A percentile compares a stretch with the other conserved stretches of the same genome.
phyloP scores from a whole-genome alignment of 2,797 vertebrate species.

The Gallinago solitaria region DNA sequence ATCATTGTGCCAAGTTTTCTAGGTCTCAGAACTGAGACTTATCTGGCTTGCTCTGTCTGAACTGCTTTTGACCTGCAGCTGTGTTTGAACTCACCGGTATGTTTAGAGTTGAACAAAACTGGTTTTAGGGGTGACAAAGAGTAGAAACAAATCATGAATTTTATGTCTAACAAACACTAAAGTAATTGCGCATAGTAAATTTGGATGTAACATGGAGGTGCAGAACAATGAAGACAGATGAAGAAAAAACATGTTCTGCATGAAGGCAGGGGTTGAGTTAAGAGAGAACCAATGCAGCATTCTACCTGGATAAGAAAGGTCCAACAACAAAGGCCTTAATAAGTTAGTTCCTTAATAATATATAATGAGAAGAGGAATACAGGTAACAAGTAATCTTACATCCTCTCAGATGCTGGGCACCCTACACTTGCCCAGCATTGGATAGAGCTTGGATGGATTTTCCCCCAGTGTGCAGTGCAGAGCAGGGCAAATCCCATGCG shows the following conservation, averaged over 20 bases:
- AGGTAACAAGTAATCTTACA: neutral
- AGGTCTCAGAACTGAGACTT: neutral
- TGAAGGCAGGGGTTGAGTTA: neutral
- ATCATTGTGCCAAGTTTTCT: neutral
- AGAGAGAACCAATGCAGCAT: fast-evolving
- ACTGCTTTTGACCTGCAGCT: neutral
- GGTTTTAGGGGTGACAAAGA: neutral
- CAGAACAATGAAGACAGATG: neutral
- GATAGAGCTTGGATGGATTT: neutral
- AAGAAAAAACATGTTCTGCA: neutral
- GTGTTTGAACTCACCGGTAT: neutral
- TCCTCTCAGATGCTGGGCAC: neutral
- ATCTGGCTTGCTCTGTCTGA: neutral
- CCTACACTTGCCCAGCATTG: neutral
- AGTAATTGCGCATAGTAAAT: neutral
- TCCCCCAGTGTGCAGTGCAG: fast-evolving
- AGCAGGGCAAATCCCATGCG: neutral
- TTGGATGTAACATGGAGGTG: fast-evolving
- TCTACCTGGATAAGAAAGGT: neutral
- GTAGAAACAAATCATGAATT: neutral
- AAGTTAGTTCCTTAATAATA: neutral
- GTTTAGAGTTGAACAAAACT: neutral
- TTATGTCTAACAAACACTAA: fast-evolving
- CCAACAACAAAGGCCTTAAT: neutral
- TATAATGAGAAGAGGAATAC: neutral